These are phyloP conservation scores for Haliclona indistincta DNA, from an alignment of 37 sponge, comb jelly and placozoan genomes.

Conservation along the genomic window DNA sequence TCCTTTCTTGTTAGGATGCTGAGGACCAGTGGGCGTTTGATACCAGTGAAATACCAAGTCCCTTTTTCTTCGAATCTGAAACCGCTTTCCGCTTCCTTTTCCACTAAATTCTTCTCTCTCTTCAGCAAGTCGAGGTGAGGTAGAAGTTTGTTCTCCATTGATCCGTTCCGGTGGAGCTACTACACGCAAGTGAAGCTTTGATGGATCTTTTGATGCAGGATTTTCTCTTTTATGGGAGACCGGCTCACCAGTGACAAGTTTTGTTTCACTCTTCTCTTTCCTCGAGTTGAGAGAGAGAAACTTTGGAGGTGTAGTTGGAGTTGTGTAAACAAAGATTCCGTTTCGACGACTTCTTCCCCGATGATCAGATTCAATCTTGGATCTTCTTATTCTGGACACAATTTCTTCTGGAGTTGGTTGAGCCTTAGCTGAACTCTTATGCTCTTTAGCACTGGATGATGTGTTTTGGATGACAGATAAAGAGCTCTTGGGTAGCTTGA, in stretches of 20 bases:
- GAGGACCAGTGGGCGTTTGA: not conserved
- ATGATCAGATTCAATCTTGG: not conserved
- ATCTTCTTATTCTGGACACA: too few relatives aligned
- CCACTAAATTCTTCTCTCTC: too few relatives aligned
- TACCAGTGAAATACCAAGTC: slow-evolving; percentile 14
- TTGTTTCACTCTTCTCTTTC: not conserved
- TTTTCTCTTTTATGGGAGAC: not conserved
- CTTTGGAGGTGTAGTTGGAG: not conserved
- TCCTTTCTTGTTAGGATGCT: too few relatives aligned
- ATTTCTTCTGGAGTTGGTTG: not conserved
- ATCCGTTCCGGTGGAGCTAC: not conserved
- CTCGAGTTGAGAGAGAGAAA: not conserved
- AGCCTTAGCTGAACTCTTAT: not conserved
- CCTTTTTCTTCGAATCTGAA: not conserved
- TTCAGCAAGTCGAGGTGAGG: not conserved
- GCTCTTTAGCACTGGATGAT: not conserved
- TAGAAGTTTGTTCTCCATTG: not conserved
- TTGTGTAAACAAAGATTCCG: slow-evolving; percentile 7
- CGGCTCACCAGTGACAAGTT: not conserved
- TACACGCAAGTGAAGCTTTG: not conserved
- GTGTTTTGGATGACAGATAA: not conserved
- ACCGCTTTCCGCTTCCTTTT: too few relatives aligned
- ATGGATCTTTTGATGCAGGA: not conserved
- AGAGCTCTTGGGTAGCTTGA: not conserved
- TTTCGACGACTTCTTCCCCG: not conserved